Base-by-base conservation (phyloP, 2,888 invertebrate genomes). In the Epinotia bilunana region DNA sequence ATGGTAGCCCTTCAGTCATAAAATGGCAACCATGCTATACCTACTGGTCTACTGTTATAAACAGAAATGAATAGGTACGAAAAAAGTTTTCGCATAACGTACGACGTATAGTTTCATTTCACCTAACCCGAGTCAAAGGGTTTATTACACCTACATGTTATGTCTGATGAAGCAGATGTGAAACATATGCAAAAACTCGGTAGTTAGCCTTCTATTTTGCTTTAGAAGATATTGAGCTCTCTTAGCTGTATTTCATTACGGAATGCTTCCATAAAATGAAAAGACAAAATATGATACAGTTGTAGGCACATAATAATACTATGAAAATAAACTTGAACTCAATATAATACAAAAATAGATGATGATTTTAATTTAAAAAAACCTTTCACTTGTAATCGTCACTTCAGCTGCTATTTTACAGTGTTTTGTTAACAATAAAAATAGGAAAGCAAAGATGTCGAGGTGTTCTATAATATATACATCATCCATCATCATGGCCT, bases 251-350 rank as follows among this genome's bases (percentile, higher is more conserved):
- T 53, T 62, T 62, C 6, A 23, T 28, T 49, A 23, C 49, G 64
- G 49, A 64, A 64, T 64, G 64, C 16, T 49, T 28, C 28, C 6
- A 28, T 28, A 49, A 7, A 62, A 23, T 64, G 2, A 49, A 64
- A 49, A 49, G n/a, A 64, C 49, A 23, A 28, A 12, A 60, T 13
- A 58, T 16, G n/a, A n/a, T 53, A 53, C 53, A 53, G n/a, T 53
- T 39, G 39, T 53, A 53, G 3, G 23, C 6, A 53, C 16, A 49
- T n/a, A 16, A 49, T 49, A 49, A 49, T 49, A 49, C 11, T 39
- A 7, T n/a, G 18, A n/a, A 46, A 28, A 23, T 46, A 49, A 18
- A 20, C 20, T 18, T 18, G 12, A 18, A 46, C 13, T 5, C 9
- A 46, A 63, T 5, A 61, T 33, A 39, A 46, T 23, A 64, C 20